Conservation (phyloP, 2,888 invertebrate genomes). For the Automeris io region DNA sequence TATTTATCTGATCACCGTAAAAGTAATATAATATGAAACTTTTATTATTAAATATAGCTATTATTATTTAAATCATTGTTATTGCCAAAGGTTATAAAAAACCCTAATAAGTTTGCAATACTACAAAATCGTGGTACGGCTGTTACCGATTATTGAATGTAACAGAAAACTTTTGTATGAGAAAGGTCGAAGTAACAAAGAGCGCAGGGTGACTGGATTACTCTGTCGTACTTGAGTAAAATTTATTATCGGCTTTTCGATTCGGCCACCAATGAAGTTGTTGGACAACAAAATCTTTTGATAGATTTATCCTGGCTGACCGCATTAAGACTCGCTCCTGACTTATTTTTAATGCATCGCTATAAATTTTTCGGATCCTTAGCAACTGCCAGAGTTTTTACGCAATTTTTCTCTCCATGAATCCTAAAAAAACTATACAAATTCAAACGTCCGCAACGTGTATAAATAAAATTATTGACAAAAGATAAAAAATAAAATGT, state of each 20-base stretch:
- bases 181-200: conserved; percentile 70
- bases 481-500: conserved; percentile 3
- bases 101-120: conserved; percentile 11
- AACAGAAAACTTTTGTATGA: conserved; percentile 69
- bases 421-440: background rate
- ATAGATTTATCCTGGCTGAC: conserved; percentile 76
- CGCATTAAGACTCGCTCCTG: conserved; percentile 67
- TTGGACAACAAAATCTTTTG: conserved; percentile 77
- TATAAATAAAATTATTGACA: background rate
- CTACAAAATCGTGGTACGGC: conserved; percentile 50
- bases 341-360: conserved; percentile 68
- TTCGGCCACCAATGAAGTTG: conserved; percentile 77
- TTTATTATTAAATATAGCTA: too few species aligned
- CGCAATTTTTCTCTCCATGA: conserved; percentile 24
- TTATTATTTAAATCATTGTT: too few species aligned
- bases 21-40: too few species aligned
- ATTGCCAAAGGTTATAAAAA: too few species aligned
- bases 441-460: background rate
- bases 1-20: too few species aligned
- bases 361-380: conserved; percentile 60
- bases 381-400: conserved; percentile 39
- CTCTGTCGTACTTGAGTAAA: conserved; percentile 75
- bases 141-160: conserved; percentile 63
- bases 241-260: conserved; percentile 77
- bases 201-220: conserved; percentile 72